Evolutionary conservation across 2,797 vertebrate genomes (phyloP).

Genomic region (Decapterus maruadsi): DNA sequence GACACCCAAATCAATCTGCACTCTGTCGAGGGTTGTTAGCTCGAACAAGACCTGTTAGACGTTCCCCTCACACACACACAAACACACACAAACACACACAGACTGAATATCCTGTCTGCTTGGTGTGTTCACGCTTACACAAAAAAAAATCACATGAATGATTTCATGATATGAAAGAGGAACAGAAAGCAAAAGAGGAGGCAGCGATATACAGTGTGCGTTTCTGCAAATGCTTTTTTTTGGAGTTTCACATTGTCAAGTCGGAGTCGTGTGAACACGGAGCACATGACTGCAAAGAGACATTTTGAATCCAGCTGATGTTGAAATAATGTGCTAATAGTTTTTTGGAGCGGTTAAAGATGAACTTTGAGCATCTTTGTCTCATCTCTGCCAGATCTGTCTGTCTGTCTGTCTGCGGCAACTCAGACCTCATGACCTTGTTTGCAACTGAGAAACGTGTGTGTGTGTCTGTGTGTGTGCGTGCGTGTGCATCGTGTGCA

Average conservation of each 20-base stretch:
- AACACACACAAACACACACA: not conserved
- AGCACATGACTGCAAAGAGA: conserved; percentile 16
- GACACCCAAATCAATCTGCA: conserved; percentile 30
- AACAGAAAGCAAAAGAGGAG: conserved; percentile 53
- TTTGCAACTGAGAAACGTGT: not conserved
- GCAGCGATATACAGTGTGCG: not conserved
- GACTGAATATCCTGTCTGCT: not conserved
- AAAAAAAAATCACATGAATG: conserved; percentile 3
- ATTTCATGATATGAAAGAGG: conserved; percentile 59
- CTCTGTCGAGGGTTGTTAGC: not conserved
- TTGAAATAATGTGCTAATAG: not conserved
- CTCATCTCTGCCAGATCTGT: too few relatives aligned
- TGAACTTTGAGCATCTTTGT: not conserved
- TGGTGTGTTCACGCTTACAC: not conserved
- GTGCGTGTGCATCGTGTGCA: not conserved
- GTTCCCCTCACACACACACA: not conserved
- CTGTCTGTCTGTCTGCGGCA: not conserved
- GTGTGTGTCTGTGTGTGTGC: conserved; percentile 8
- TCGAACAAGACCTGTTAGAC: not conserved
- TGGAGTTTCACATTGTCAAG: conserved; percentile 28
- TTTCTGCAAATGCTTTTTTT: conserved; percentile 36
- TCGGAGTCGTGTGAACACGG: not conserved
- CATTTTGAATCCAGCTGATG: not conserved
- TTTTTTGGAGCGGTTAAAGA: not conserved
- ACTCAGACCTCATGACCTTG: not conserved